Percentiles rank a stretch among this genome's conserved stretches.
Evolutionary conservation across 1,140 invertebrate species (phyloP).

Genomic region (Drosophila setifemur): DNA sequence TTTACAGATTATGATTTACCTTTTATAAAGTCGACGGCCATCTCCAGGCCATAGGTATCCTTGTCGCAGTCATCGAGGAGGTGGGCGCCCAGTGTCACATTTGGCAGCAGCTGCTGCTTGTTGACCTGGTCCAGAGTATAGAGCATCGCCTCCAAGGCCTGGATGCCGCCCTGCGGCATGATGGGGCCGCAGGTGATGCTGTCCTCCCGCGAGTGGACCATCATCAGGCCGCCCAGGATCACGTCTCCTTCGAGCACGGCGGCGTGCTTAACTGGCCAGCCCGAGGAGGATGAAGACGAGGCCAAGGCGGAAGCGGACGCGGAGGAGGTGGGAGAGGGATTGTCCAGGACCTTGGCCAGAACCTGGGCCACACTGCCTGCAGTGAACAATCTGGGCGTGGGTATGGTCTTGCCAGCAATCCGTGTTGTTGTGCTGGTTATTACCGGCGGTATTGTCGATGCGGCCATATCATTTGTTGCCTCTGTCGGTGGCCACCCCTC

Average conservation of each 20-base stretch:
- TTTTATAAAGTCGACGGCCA: conserved; percentile 98
- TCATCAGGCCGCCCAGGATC: conserved; percentile 95
- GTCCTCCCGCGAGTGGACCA: conserved; percentile 96
- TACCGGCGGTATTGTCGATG: conserved; percentile 14
- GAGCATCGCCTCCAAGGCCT: conserved; percentile 96
- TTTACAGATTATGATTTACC: too few relatives aligned
- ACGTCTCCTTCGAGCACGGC: conserved; percentile 93
- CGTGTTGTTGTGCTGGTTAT: conserved; percentile 6
- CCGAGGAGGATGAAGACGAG: conserved; percentile 2
- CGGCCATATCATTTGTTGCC: conserved; percentile 14
- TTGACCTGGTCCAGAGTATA: conserved; percentile 95
- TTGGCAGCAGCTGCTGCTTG: conserved; percentile 86
- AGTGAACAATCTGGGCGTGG: conserved; percentile 32
- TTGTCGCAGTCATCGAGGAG: conserved; percentile 98
- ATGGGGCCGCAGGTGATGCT: conserved; percentile 92
- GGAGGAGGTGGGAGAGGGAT: conserved; percentile 12
- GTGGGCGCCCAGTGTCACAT: conserved; percentile 92
- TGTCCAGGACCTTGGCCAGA: conserved; percentile 36
- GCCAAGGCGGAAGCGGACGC: neutral
- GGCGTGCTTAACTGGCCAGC: conserved; percentile 93
- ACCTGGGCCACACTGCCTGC: conserved; percentile 19
- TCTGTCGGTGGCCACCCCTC: conserved; percentile 17
- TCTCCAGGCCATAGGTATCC: conserved; percentile 97
- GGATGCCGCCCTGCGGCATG: conserved; percentile 96
- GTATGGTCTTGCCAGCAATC: conserved; percentile 33